A percentile compares a stretch with the other conserved stretches of the same genome.
Evolutionary conservation across 2,888 invertebrate genomes (phyloP).

Genomic region (Kryphioiulus occultus): DNA sequence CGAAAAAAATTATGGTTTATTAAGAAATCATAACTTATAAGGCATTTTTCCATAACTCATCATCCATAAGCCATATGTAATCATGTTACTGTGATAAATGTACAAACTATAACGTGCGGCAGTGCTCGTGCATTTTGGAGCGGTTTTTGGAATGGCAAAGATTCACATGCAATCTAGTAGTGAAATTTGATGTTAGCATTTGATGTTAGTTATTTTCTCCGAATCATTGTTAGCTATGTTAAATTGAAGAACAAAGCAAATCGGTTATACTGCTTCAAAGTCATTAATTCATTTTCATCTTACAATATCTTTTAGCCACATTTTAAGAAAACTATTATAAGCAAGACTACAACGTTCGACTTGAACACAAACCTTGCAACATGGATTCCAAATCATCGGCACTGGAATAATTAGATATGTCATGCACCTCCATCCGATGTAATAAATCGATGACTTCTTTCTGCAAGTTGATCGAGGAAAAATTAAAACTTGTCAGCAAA

Average conservation of each 20-base stretch:
- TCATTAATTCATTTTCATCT: too few relatives aligned
- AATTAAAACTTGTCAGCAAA: neutral
- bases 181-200: neutral
- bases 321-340: neutral
- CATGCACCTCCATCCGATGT: constrained; percentile 49
- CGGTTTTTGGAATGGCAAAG: neutral
- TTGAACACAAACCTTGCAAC: constrained; percentile 41
- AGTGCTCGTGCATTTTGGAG: neutral
- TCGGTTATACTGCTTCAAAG: too few relatives aligned
- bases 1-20: neutral
- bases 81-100: neutral
- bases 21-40: neutral
- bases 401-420: constrained; percentile 41
- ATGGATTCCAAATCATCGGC: constrained; percentile 50
- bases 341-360: neutral
- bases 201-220: neutral
- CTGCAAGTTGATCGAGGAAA: neutral
- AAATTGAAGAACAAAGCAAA: neutral
- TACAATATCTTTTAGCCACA: too few relatives aligned
- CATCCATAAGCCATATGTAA: neutral
- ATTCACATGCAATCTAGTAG: neutral
- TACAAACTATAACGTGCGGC: neutral
- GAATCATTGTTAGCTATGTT: neutral
- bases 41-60: neutral
- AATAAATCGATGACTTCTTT: constrained; percentile 49